A percentile compares a stretch with the other conserved stretches of the same genome.
These are phyloP conservation scores for Acrobasis repandana DNA, from an alignment of 2,888 invertebrate genomes.

Conservation along the genomic window DNA sequence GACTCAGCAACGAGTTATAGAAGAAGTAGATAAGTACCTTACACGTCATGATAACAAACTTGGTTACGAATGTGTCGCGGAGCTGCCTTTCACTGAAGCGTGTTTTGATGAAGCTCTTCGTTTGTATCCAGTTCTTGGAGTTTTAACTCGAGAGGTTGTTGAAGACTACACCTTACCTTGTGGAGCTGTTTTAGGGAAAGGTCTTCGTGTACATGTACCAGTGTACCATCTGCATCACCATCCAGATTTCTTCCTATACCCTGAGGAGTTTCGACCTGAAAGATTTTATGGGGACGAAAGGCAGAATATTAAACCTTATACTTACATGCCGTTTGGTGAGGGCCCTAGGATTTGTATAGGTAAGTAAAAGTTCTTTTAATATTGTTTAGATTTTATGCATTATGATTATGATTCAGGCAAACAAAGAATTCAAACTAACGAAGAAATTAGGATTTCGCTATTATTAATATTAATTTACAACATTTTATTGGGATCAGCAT, in stretches of 20 bases:
- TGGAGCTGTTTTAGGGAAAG: conserved; percentile 46
- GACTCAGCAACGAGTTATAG: conserved; percentile 39
- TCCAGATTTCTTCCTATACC: conserved; percentile 48
- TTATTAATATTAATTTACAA: no score
- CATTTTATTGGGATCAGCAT: no score
- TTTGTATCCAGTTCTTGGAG: conserved; percentile 50
- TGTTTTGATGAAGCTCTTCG: conserved; percentile 56
- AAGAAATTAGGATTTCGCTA: no score
- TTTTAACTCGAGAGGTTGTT: conserved; percentile 51
- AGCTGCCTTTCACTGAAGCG: conserved; percentile 53
- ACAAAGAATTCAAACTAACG: no score
- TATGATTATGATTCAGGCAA: no score
- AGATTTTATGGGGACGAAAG: conserved; percentile 46
- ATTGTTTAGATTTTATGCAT: no score
- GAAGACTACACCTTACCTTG: conserved; percentile 49
- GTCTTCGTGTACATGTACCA: conserved; percentile 49
- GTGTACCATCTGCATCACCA: conserved; percentile 46
- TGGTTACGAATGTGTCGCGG: conserved; percentile 48
- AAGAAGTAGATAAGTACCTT: conserved; percentile 53
- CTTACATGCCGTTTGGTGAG: conserved; percentile 55
- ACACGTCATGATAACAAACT: conserved; percentile 38
- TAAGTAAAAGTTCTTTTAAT: conserved; percentile 37
- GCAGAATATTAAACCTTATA: conserved; percentile 43
- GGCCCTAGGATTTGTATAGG: conserved; percentile 54
- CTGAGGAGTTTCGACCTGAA: conserved; percentile 48